Evolutionary conservation across 2,113 vertebrate species (phyloP), one percentile per base, ranked within the genome.

Genomic region (Gobius niger): DNA sequence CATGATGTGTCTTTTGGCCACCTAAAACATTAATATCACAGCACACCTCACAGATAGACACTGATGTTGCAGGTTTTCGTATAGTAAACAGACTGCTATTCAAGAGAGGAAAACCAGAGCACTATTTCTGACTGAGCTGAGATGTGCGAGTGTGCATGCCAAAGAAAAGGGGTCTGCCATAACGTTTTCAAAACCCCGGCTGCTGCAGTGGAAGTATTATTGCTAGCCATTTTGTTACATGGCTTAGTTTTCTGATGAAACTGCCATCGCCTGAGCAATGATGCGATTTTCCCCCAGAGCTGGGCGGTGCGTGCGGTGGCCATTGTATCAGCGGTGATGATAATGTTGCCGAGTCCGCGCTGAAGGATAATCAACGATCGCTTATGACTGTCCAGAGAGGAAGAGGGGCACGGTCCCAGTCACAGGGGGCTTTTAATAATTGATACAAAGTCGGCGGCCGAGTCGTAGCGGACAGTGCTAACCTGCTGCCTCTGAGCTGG

Each of bases 381-480:
- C 81, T 90, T 74, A 87, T 78, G 70, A 80, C 78, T 78, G 73
- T 84, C 82, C 75, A 44, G 70, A 87, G 82, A 78, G 80, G 67
- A 68, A 81, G 87, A 76, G 85, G 81, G 68, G 70, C 50, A 47
- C 47, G 59, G 18, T 44, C 54, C 65, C 74, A 74, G 72, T 82
- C 57, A 65, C 72, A 4, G 76, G 84, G 75, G 69, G 68, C 74
- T 67, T 87, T 92, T 90, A 91, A 92, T 93, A 86, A 91, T 91
- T 89, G 83, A 88, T 78, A 63, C 56, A 64, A 70, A 81, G 73
- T 85, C 83, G 82, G 69, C 62, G 57, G 78, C 59, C 61, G 63
- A 57, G 84, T 78, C 68, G 53, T 73, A 70, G 78, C 75, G 85
- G 74, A 79, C 76, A 80, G 73, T 67, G 76, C 85, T 89, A 87